These are phyloP conservation scores for Gymnothorax reevesii DNA, from an alignment of 2,797 vertebrate species.

Conservation along the genomic window DNA sequence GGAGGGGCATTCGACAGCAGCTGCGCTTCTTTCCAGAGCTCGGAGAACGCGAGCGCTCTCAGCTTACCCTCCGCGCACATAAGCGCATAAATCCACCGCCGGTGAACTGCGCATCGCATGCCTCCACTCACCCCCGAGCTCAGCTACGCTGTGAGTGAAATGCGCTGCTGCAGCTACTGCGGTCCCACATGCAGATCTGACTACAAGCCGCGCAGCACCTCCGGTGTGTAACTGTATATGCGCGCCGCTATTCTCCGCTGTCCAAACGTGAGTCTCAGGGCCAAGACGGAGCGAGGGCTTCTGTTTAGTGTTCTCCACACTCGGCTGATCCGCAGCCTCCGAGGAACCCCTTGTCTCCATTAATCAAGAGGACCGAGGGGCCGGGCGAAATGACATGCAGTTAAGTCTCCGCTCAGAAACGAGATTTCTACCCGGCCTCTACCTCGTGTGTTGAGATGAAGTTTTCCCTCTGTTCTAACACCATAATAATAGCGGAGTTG, in stretches of 20 bases:
- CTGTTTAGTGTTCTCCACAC: not conserved
- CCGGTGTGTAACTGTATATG: not conserved
- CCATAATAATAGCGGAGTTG: constrained; percentile 25
- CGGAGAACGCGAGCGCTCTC: not conserved
- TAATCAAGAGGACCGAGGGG: constrained; percentile 33
- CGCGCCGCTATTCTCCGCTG: not conserved
- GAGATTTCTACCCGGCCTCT: not conserved
- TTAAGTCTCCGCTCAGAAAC: constrained; percentile 34
- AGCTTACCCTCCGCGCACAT: not conserved
- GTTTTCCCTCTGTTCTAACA: not conserved
- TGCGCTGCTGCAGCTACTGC: not conserved
- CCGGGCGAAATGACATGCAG: constrained; percentile 26
- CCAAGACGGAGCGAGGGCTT: not conserved
- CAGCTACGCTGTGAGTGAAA: not conserved
- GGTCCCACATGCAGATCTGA: not conserved
- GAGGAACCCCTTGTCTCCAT: not conserved
- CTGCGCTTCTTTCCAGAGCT: constrained; percentile 14
- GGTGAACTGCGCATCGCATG: not conserved
- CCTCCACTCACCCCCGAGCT: not conserved
- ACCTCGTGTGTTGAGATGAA: constrained; percentile 3
- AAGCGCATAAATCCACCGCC: not conserved
- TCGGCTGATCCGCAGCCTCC: not conserved
- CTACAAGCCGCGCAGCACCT: not conserved
- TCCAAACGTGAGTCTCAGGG: not conserved
- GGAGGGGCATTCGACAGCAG: not conserved